Base-by-base conservation (phyloP, 2,888 invertebrate species). In the Cylindroiulus punctatus region DNA sequence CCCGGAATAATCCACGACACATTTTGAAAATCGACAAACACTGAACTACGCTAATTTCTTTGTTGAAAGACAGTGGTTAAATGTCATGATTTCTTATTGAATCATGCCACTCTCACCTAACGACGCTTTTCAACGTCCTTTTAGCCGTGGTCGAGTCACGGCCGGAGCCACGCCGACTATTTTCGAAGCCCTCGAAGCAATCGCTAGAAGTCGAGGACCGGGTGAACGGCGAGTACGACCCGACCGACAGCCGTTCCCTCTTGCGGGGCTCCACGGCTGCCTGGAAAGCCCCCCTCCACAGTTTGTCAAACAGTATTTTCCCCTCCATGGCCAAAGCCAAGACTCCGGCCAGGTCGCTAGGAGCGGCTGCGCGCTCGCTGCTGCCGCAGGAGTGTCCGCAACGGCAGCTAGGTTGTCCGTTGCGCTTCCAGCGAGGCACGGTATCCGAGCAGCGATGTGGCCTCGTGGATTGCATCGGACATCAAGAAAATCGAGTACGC, bases 211-310 rank as follows among this genome's bases (percentile, higher is more conserved):
- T 32, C 40, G 88, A 40, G 17, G 86, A 57, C n/a, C 52, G 76
- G 26, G 85, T 30, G 26, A 36, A 30, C 3, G 76, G 17, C 12
- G 85, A 84, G 14, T 42, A 84, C n/a, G 22, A 47, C 12, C 42
- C 36, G 81, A 12, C 32, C 8, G 36, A 82, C 30, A 52, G 7
- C 86, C 36, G 57, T 3, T 84, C 57, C 8, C 26, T 84, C 26
- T 36, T 83, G 65, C 82, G 85, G 1, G 88, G 88, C 85, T 87
- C 88, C 84, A 89, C 89, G 22, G 90, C 90, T 89, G 83, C 83
- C 19, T 42, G 42, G 40, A 93, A 93, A 81, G 93, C 93, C 86
- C 94, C 94, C 81, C 94, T 93, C 95, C 95, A 95, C 85, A 95
- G 92, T 30, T 94, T 92, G 89, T 95, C 95, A 90, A 95, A 95